phyloP scores from a whole-genome alignment of 2,113 vertebrate species.

The Bubalus kerabau region DNA sequence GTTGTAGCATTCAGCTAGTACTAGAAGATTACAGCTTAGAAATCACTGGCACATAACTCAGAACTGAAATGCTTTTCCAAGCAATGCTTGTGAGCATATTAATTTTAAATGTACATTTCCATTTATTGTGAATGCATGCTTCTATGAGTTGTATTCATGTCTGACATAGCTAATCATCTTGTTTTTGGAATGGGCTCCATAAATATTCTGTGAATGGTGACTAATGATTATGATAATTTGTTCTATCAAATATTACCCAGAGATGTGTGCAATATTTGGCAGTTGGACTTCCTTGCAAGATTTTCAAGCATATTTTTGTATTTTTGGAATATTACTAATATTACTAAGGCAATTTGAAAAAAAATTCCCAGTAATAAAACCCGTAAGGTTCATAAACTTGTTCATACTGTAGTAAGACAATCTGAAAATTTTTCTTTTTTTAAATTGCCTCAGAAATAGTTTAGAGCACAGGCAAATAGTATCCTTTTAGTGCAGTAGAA shows the following conservation, averaged over 20 bases:
- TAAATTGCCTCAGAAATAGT: neutral
- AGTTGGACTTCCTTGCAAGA: neutral
- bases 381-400: neutral
- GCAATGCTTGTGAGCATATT: neutral
- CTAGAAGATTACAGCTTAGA: neutral
- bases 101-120: neutral
- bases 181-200: neutral
- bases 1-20: neutral
- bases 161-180: slow-evolving; percentile 13
- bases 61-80: neutral
- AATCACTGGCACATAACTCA: neutral
- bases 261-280: neutral
- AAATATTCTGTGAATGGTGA: neutral
- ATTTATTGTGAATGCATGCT: neutral
- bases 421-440: neutral
- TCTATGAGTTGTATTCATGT: neutral
- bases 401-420: neutral
- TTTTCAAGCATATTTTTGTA: neutral
- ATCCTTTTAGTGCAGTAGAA: neutral
- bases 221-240: slow-evolving; percentile 15
- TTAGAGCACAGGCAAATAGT: neutral
- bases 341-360: neutral
- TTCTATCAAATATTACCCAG: neutral
- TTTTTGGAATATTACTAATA: neutral
- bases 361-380: neutral